These are phyloP conservation scores for Chunga burmeisteri DNA, from an alignment of 2,113 vertebrate species.

Conservation along the genomic window DNA sequence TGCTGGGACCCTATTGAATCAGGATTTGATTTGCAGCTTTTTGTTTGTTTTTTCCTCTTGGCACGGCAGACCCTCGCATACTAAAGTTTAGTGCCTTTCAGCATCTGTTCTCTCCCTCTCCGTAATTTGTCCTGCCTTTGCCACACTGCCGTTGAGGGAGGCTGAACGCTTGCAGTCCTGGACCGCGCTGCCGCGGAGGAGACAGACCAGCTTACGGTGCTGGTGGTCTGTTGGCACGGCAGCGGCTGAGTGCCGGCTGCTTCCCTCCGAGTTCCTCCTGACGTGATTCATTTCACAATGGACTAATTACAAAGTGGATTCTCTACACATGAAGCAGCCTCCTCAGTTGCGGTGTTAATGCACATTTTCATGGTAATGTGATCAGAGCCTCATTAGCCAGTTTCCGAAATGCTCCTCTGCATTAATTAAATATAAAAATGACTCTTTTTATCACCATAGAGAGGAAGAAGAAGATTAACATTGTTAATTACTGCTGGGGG, in stretches of 20 bases:
- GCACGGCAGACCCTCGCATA: not conserved
- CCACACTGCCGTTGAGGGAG: conserved; percentile 44
- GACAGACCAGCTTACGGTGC: conserved; percentile 41
- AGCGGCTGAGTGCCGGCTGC: conserved; percentile 56
- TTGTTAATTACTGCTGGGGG: conserved; percentile 79
- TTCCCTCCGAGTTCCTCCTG: conserved; percentile 64
- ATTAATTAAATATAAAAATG: conserved; percentile 94
- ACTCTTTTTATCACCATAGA: conserved; percentile 83
- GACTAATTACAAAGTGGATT: conserved; percentile 86
- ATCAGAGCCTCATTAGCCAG: conserved; percentile 92
- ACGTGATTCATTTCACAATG: conserved; percentile 79
- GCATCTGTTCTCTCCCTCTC: conserved; percentile 42
- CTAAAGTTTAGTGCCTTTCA: conserved; percentile 72
- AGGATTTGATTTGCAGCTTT: conserved; percentile 48
- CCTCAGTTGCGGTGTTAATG: conserved; percentile 79
- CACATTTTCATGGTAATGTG: conserved; percentile 89
- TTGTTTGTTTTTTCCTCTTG: conserved; percentile 5
- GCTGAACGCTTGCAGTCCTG: conserved; percentile 52
- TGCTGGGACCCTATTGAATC: not conserved
- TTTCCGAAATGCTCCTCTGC: conserved; percentile 90
- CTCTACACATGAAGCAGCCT: conserved; percentile 79
- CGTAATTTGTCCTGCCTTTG: conserved; percentile 55
- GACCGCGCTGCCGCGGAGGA: conserved; percentile 30
- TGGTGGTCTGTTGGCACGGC: conserved; percentile 75
- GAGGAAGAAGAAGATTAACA: conserved; percentile 79